Percentiles rank a stretch among this genome's conserved stretches.
These are phyloP conservation scores for Leucophora obtusa DNA, from an alignment of 2,888 invertebrate genomes.

Conservation along the genomic window DNA sequence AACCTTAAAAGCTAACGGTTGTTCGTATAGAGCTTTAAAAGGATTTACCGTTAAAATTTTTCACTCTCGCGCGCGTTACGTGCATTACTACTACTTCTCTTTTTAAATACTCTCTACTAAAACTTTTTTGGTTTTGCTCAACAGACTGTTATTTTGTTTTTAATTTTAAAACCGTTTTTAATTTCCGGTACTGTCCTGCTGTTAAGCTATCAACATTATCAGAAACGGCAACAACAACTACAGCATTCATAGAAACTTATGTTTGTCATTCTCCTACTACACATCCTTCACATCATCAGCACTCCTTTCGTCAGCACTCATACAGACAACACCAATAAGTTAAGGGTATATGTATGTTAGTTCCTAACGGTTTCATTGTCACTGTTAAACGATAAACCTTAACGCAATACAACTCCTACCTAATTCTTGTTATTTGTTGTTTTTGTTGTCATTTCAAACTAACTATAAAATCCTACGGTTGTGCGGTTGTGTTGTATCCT, in stretches of 20 bases:
- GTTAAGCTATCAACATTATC: constrained; percentile 29
- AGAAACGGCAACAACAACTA: constrained; percentile 3
- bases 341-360: constrained; percentile 20
- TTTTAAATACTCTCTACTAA: constrained; percentile 55
- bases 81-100: constrained; percentile 55
- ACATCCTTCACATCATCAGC: constrained; percentile 1
- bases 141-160: background rate
- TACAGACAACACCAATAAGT: constrained; percentile 5
- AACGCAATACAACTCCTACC: background rate
- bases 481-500: background rate
- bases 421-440: constrained; percentile 9
- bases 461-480: constrained; percentile 19
- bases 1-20: constrained; percentile 65
- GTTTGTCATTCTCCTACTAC: constrained; percentile 27
- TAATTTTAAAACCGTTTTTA: constrained; percentile 57
- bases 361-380: constrained; percentile 27
- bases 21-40: constrained; percentile 57
- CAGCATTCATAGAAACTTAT: constrained; percentile 16
- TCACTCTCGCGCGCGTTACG: constrained; percentile 62
- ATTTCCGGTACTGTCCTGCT: constrained; percentile 64
- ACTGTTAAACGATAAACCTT: constrained; percentile 10
- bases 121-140: background rate
- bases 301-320: background rate
- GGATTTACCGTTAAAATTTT: constrained; percentile 59
- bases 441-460: constrained; percentile 12